A percentile compares a stretch with the other conserved stretches of the same genome.
Conservation (phyloP, 2,888 invertebrate species). For the Sphaeridia pumilis region DNA sequence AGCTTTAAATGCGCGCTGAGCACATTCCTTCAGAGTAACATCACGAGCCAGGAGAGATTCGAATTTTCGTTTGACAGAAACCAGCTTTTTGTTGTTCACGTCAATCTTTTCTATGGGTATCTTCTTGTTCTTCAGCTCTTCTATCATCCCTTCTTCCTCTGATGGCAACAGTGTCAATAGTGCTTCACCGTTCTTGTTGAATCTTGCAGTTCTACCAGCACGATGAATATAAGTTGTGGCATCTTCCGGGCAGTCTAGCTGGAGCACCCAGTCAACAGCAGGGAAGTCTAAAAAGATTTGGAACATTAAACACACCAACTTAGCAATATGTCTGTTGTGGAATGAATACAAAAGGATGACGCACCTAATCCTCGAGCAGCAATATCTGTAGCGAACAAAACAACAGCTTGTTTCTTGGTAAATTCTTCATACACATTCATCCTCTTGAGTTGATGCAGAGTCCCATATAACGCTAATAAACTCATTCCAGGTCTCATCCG, state of each 20-base stretch:
- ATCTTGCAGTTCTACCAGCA: constrained; percentile 77
- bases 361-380: constrained; percentile 77
- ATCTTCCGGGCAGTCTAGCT: constrained; percentile 95
- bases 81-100: constrained; percentile 69
- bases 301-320: no score
- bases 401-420: constrained; percentile 71
- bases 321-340: no score
- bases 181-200: constrained; percentile 71
- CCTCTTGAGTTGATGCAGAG: constrained; percentile 78
- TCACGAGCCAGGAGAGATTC: constrained; percentile 73
- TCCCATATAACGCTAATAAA: constrained; percentile 79
- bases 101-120: constrained; percentile 74
- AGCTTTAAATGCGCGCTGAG: constrained; percentile 82
- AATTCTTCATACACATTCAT: constrained; percentile 86
- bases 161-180: constrained; percentile 72
- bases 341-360: no score
- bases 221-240: constrained; percentile 92
- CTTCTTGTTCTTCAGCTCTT: constrained; percentile 58
- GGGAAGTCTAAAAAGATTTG: constrained; percentile 65
- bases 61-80: constrained; percentile 72
- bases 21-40: constrained; percentile 71
- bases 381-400: constrained; percentile 92
- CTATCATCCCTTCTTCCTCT: constrained; percentile 68
- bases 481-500: constrained; percentile 77
- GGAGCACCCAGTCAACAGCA: constrained; percentile 92